Conservation (phyloP, 2,888 invertebrate genomes). For the Pachydiplax longipennis region DNA sequence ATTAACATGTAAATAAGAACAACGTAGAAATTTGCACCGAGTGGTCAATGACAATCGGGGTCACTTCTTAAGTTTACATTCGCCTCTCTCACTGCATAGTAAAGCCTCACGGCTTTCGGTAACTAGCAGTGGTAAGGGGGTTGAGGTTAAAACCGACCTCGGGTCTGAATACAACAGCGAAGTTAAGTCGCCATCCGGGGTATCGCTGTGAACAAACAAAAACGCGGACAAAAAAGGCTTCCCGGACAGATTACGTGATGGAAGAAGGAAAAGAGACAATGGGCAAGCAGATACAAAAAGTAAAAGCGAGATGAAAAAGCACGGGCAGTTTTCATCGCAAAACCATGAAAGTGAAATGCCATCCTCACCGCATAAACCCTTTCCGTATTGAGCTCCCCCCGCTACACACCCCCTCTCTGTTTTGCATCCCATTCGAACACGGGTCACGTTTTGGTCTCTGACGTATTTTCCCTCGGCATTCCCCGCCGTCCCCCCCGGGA, state of each 20-base stretch:
- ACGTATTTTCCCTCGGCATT: background rate
- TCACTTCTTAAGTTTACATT: too few relatives aligned
- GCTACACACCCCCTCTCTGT: background rate
- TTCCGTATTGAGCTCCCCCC: background rate
- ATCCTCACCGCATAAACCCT: background rate
- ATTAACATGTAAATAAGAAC: too few relatives aligned
- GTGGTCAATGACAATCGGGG: too few relatives aligned
- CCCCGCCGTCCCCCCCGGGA: background rate
- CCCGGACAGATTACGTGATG: background rate
- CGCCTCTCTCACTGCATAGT: too few relatives aligned
- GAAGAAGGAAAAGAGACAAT: background rate
- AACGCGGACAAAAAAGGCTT: background rate
- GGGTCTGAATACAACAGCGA: too few relatives aligned
- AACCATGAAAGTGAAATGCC: background rate
- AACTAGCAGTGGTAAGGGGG: too few relatives aligned
- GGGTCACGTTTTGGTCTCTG: slow-evolving; percentile 17
- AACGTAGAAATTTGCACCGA: too few relatives aligned
- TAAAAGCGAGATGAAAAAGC: background rate
- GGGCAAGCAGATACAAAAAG: background rate
- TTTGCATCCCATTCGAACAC: slow-evolving; percentile 29
- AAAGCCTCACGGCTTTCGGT: too few relatives aligned
- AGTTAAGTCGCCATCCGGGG: too few relatives aligned
- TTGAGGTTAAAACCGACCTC: too few relatives aligned
- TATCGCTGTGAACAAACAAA: too few relatives aligned
- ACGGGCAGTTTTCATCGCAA: background rate